These are phyloP conservation scores for Drosophila elegans DNA, from an alignment of 1,140 invertebrate species.

Conservation along the genomic window DNA sequence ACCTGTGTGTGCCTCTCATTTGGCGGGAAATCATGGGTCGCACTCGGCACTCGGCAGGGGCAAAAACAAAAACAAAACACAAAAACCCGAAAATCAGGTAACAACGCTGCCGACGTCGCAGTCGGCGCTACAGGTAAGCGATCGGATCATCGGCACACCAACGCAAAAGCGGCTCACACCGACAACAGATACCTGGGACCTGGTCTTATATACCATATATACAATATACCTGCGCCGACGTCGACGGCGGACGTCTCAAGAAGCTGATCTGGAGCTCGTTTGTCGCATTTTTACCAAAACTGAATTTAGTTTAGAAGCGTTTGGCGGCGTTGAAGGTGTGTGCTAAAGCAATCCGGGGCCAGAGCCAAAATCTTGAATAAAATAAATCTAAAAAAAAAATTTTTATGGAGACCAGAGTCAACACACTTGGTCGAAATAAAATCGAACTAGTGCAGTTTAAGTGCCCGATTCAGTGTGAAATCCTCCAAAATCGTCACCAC, in stretches of 20 bases:
- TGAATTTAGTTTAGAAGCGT: slow-evolving; percentile 84
- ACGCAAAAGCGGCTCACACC: slow-evolving; percentile 54
- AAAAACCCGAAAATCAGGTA: slow-evolving; percentile 83
- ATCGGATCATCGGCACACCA: slow-evolving; percentile 74
- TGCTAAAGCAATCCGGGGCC: slow-evolving; percentile 73
- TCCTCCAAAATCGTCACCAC: slow-evolving; percentile 8
- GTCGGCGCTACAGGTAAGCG: slow-evolving; percentile 43
- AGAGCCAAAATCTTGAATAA: slow-evolving; percentile 26
- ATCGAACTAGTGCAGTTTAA: slow-evolving; percentile 37
- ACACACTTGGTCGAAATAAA: slow-evolving; percentile 8
- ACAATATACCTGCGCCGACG: slow-evolving; percentile 36
- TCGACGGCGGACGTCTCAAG: slow-evolving; percentile 67
- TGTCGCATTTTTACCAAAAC: slow-evolving; percentile 83
- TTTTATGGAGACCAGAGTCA: slow-evolving; percentile 14
- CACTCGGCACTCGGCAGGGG: slow-evolving; percentile 37
- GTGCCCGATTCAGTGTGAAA: slow-evolving; percentile 37
- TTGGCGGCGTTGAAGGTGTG: slow-evolving; percentile 83
- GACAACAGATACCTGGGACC: slow-evolving; percentile 14
- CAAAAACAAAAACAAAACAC: slow-evolving; percentile 76
- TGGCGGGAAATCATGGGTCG: slow-evolving; percentile 76
- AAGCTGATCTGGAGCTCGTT: slow-evolving; percentile 83
- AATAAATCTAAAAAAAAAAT: slow-evolving; percentile 15
- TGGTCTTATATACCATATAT: slow-evolving; percentile 63
- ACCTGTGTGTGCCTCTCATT: slow-evolving; percentile 71
- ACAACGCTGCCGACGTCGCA: slow-evolving; percentile 46